Evolutionary conservation across 2,888 invertebrate genomes (phyloP), one percentile per base, ranked within the genome.

Genomic region (Xylophagus ater): DNA sequence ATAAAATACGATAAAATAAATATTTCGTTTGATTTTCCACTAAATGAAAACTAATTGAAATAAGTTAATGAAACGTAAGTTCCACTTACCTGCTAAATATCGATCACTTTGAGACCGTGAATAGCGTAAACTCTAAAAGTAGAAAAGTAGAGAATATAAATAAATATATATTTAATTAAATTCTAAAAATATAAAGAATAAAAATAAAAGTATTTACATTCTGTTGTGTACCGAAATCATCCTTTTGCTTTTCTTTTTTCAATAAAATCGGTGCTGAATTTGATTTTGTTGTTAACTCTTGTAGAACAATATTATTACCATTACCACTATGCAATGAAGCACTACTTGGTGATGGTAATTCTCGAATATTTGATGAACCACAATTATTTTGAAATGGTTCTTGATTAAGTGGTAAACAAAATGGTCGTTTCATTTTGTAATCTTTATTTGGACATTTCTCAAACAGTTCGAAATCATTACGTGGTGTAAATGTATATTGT

Each of bases 11-110:
- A n/a, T n/a, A n/a, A n/a, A n/a, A n/a, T n/a, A n/a, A n/a, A n/a
- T n/a, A n/a, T n/a, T n/a, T n/a, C n/a, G n/a, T n/a, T n/a, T n/a
- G n/a, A n/a, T n/a, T n/a, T n/a, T n/a, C n/a, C n/a, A n/a, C n/a
- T n/a, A n/a, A n/a, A n/a, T n/a, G n/a, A n/a, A n/a, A n/a, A n/a
- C n/a, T n/a, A n/a, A n/a, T n/a, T n/a, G n/a, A n/a, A n/a, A n/a
- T n/a, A n/a, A n/a, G n/a, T n/a, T n/a, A n/a, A n/a, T n/a, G n/a
- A n/a, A n/a, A n/a, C n/a, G n/a, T n/a, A n/a, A n/a, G n/a, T n/a
- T n/a, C n/a, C n/a, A 62, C 64, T 64, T 55, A 64, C 64, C 64
- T 56, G 64, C 64, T 56, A 64, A 62, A 53, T 64, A 62, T 54
- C 64, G 59, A 58, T 64, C 64, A 55, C 64, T 64, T 52, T 64